phyloP scores from a whole-genome alignment of 2,888 invertebrate genomes.

The Lordiphosa andalusiaca region DNA sequence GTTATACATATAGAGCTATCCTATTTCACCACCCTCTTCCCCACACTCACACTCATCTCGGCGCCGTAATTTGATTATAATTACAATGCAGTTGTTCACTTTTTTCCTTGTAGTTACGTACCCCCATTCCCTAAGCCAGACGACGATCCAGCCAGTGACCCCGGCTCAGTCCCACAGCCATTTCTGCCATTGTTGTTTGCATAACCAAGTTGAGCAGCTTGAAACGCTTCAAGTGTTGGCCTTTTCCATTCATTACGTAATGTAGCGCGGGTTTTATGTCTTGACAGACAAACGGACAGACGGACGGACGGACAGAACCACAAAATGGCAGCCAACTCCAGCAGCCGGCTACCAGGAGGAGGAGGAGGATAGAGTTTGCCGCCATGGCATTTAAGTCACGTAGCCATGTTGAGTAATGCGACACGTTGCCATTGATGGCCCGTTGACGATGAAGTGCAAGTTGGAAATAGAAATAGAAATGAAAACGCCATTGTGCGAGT shows the following conservation, averaged over 20 bases:
- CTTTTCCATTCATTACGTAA: slow-evolving; percentile 63
- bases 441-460: slow-evolving; percentile 74
- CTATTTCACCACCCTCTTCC: too few species aligned
- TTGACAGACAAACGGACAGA: slow-evolving; percentile 28
- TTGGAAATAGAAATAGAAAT: slow-evolving; percentile 60
- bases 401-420: slow-evolving; percentile 74
- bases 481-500: slow-evolving; percentile 10
- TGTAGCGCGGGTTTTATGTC: slow-evolving; percentile 53
- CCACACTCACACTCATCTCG: too few species aligned
- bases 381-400: slow-evolving; percentile 70
- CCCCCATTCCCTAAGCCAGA: too few species aligned
- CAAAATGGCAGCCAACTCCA: not conserved
- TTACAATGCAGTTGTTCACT: too few species aligned
- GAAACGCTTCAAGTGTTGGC: slow-evolving; percentile 17
- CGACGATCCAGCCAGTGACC: too few species aligned
- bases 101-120: too few species aligned
- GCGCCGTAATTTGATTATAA: too few species aligned
- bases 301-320: slow-evolving; percentile 4
- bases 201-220: too few species aligned
- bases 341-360: not conserved
- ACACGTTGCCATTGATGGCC: slow-evolving; percentile 74
- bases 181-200: too few species aligned
- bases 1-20: too few species aligned
- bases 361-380: slow-evolving; percentile 30
- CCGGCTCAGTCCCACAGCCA: too few species aligned